These are phyloP conservation scores for Eumeta japonica DNA, from an alignment of 1,140 invertebrate genomes.

Conservation along the genomic window DNA sequence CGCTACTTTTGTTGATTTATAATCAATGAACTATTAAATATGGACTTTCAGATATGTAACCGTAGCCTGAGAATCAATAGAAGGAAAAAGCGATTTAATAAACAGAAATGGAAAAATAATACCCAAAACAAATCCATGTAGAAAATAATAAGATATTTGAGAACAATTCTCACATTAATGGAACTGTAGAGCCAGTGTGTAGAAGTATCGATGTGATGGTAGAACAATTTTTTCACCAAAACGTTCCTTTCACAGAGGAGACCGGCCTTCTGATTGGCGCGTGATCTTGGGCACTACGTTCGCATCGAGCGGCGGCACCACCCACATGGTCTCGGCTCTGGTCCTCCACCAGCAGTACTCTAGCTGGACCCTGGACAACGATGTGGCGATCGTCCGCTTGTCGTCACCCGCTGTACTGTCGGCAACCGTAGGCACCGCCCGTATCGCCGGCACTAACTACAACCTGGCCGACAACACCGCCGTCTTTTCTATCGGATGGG, in stretches of 20 bases:
- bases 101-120: too few relatives aligned
- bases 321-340: slow-evolving; percentile 35
- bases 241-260: slow-evolving; percentile 18
- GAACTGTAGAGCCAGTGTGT: too few relatives aligned
- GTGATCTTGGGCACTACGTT: slow-evolving; percentile 24
- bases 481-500: slow-evolving; percentile 61
- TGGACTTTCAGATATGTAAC: too few relatives aligned
- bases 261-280: slow-evolving; percentile 17
- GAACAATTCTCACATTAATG: too few relatives aligned
- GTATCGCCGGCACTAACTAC: slow-evolving; percentile 23
- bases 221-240: neutral
- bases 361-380: slow-evolving; percentile 51
- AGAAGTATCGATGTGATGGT: too few relatives aligned
- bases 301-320: slow-evolving; percentile 33
- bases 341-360: slow-evolving; percentile 50
- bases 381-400: slow-evolving; percentile 60
- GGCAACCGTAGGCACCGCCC: slow-evolving; percentile 11
- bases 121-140: too few relatives aligned
- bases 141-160: too few relatives aligned
- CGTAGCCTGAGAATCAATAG: too few relatives aligned
- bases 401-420: slow-evolving; percentile 19
- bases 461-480: slow-evolving; percentile 23
- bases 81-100: too few relatives aligned
- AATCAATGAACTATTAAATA: too few relatives aligned
- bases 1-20: too few relatives aligned